Evolutionary conservation across 2,113 vertebrate species (phyloP).

Genomic region (Geothlypis trichas): DNA sequence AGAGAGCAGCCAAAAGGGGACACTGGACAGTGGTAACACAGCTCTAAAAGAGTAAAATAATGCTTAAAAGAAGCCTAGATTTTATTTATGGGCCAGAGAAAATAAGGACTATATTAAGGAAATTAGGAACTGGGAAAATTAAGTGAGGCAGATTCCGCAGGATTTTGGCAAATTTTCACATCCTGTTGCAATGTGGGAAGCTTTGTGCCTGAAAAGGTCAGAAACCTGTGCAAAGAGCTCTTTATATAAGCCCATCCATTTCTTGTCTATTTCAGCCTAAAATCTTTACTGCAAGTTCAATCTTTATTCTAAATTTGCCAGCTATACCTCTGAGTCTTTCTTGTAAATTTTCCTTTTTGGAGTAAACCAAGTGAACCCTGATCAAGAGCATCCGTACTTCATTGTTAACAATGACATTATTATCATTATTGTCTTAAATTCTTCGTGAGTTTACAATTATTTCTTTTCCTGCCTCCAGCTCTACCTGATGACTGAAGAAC

Average conservation of each 20-base stretch:
- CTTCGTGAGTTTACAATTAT: not conserved
- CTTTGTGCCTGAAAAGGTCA: not conserved
- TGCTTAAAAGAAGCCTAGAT: not conserved
- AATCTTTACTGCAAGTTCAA: not conserved
- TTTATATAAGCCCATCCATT: not conserved
- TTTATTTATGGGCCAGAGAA: not conserved
- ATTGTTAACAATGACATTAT: not conserved
- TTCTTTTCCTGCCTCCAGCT: not conserved
- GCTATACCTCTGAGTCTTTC: not conserved
- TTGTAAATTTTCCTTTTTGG: not conserved
- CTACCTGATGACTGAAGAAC: too few species aligned
- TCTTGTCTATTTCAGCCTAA: not conserved
- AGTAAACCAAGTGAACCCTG: not conserved
- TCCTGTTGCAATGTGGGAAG: accelerated
- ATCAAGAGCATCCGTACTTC: not conserved
- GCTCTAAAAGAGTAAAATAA: not conserved
- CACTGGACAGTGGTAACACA: not conserved
- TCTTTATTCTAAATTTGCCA: not conserved
- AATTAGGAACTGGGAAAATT: not conserved
- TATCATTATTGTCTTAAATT: not conserved
- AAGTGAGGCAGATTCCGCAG: not conserved
- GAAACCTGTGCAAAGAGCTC: not conserved
- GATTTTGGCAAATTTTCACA: not conserved
- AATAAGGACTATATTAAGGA: not conserved
- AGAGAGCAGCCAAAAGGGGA: not conserved